Base-by-base conservation (phyloP, 2,113 vertebrate species). In the Microtus pennsylvanicus region DNA sequence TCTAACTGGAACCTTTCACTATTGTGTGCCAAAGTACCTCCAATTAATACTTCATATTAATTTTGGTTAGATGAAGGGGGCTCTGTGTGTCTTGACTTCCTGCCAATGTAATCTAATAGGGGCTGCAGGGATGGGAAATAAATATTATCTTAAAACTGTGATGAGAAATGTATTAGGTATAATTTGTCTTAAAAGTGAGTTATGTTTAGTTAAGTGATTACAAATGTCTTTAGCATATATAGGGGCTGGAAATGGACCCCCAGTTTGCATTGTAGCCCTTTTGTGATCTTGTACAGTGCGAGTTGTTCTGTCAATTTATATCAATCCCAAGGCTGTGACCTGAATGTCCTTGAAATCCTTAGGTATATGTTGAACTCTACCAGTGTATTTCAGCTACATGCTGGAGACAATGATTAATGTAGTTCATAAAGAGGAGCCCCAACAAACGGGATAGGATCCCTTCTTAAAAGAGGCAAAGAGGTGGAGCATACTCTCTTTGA, bases 1-100 rank as follows among this genome's bases (percentile, higher is more conserved):
- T 97, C 96, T 98, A 94, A 97, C 94, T 98, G 96, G 96, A 91
- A 96, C 91, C 88, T 91, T 95, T 97, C 92, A 95, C 87, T 97
- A 94, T 97, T 97, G 97, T 97, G 89, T 98, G 97, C 78, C 94
- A 97, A 67, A 74, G 50, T 92, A 97, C 97, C 95, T 98, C 97
- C 97, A 98, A 97, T 98, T 98, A 98, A 98, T 98, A 97, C 97
- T 98, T 96, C 97, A 97, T 98, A 98, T 98, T 98, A 98, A 98
- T 98, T 98, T 98, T 98, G 98, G 98, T 98, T 98, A 98, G 98
- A 97, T 98, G 97, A 98, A 98, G 98, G 97, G 94, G 97, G 97
- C 94, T 98, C 98, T 98, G 97, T 98, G 94, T 97, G 93, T 97
- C 92, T 98, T 98, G 98, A 98, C 96, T 98, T 97, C 93, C 96